Percentiles rank a stretch among this genome's conserved stretches.
Evolutionary conservation across 2,113 vertebrate genomes (phyloP).

Genomic region (Pygoscelis adeliae): DNA sequence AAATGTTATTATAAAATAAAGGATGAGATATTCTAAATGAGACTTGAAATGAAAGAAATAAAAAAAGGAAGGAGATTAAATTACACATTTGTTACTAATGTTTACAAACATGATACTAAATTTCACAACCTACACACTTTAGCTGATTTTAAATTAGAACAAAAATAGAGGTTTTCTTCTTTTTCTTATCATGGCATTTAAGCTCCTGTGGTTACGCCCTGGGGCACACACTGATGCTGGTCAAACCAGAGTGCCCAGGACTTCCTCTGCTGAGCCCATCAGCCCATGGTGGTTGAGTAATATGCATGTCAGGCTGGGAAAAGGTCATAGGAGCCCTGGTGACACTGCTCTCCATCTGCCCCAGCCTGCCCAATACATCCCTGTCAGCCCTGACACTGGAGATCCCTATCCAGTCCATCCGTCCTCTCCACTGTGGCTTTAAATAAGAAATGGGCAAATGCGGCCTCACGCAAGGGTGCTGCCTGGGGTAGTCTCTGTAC

Average conservation of each 20-base stretch:
- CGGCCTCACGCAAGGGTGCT: rapidly evolving
- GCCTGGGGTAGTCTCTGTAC: background rate
- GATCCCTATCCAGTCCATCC: background rate
- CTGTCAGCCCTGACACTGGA: background rate
- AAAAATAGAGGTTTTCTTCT: background rate
- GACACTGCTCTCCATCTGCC: background rate
- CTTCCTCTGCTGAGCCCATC: background rate
- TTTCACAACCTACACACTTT: background rate
- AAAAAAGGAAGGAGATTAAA: background rate
- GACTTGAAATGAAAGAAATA: background rate
- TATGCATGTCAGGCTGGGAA: rapidly evolving
- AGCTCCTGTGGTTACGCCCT: background rate
- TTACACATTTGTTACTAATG: background rate
- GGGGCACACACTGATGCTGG: background rate
- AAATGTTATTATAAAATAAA: background rate
- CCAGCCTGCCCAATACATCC: background rate
- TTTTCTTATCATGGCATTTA: rapidly evolving
- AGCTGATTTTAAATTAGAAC: background rate
- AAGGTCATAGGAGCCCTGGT: background rate
- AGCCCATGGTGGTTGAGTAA: background rate
- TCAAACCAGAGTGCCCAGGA: too few relatives aligned
- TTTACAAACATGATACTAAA: background rate
- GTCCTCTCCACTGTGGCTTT: background rate
- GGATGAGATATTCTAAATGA: background rate
- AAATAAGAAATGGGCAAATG: background rate